Conservation (phyloP, 2,113 vertebrate species). For the Pan paniscus region DNA sequence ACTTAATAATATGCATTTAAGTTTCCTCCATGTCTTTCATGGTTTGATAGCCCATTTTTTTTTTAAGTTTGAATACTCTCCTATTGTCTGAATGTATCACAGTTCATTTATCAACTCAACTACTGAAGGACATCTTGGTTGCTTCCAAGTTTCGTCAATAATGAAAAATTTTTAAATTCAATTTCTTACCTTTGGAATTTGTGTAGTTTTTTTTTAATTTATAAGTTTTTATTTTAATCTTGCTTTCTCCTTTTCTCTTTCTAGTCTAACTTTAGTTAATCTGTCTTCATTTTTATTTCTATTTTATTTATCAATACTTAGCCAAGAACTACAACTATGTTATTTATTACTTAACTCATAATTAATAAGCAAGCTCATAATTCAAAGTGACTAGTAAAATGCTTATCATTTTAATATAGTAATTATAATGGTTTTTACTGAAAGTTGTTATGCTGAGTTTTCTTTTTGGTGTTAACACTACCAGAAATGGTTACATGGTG, state of each 20-base stretch:
- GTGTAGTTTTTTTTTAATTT: not conserved
- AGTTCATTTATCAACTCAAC: not conserved
- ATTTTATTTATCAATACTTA: not conserved
- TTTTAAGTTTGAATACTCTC: not conserved
- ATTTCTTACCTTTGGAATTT: not conserved
- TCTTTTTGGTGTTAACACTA: constrained; percentile 3
- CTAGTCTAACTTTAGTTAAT: not conserved
- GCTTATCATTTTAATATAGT: not conserved
- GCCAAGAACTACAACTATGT: not conserved
- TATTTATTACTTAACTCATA: constrained; percentile 14
- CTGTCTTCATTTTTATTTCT: constrained; percentile 27
- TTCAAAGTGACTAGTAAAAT: not conserved
- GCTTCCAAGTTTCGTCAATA: constrained; percentile 11
- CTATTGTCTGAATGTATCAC: not conserved
- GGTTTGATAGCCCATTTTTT: not conserved
- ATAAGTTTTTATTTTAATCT: not conserved
- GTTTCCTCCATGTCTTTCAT: not conserved
- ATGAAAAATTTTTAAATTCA: not conserved
- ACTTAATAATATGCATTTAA: not conserved
- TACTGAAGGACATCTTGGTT: not conserved
- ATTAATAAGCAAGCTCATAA: not conserved
- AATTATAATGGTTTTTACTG: constrained; percentile 33
- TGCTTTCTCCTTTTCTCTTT: not conserved
- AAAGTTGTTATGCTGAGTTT: not conserved
- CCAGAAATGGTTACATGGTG: not conserved